Percentiles rank a stretch among this genome's conserved stretches.
Conservation (phyloP, 2,888 invertebrate genomes). For the Argyra leucocephala region DNA sequence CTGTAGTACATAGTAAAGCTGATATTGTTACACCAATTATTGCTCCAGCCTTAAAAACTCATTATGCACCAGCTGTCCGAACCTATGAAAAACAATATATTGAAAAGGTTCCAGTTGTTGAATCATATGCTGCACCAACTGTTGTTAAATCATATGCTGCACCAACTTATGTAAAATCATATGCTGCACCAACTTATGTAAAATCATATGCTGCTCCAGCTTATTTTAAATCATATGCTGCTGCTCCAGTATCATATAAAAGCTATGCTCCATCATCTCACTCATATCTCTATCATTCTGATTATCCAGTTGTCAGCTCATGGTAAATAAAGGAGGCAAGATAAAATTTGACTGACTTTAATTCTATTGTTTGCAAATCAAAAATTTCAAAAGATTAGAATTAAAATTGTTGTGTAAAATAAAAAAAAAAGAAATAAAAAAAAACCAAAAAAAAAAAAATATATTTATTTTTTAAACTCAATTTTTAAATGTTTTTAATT, state of each 20-base stretch:
- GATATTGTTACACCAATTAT: slow-evolving; percentile 33
- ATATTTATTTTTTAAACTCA: neutral
- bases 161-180: neutral
- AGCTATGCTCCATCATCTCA: neutral
- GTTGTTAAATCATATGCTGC: slow-evolving; percentile 1
- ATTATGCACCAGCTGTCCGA: slow-evolving; percentile 17
- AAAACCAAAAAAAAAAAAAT: neutral
- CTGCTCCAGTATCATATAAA: neutral
- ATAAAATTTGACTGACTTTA: neutral
- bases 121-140: slow-evolving; percentile 13
- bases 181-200: neutral
- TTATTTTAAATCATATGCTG: neutral
- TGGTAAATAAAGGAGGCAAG: neutral
- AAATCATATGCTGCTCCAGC: neutral
- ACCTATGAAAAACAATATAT: slow-evolving; percentile 13
- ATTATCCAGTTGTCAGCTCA: neutral
- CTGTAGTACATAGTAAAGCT: slow-evolving; percentile 45
- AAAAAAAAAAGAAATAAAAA: neutral
- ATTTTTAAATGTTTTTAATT: neutral
- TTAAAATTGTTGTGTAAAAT: neutral
- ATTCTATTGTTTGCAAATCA: neutral
- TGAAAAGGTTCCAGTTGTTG: slow-evolving; percentile 20
- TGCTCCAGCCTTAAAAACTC: slow-evolving; percentile 27
- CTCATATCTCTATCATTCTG: neutral
- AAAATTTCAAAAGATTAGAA: neutral